Evolutionary conservation across 1,140 invertebrate species (phyloP), one percentile per base, ranked within the genome.

Genomic region (Eumaeus atala): DNA sequence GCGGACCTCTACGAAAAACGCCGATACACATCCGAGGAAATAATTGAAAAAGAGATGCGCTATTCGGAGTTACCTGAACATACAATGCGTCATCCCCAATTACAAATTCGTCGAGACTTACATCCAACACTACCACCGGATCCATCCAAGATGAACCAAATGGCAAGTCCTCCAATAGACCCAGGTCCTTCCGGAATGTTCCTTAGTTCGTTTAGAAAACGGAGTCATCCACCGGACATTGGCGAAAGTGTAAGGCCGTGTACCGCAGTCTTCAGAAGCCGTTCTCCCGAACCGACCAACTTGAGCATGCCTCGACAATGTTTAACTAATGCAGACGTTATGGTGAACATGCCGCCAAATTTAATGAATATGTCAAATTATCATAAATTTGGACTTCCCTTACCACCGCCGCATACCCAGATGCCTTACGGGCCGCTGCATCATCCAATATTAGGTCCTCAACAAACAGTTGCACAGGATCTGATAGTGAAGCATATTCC

Each of bases 21-120:
- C 18, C 85, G 88, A 61, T 89, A 86, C 53, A 89, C 88, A 58
- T 88, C 88, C 9, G 89, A 89, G 4, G 85, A 89, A 71, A 87
- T 88, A 44, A 87, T 89, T 38, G 84, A 89, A 56, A 87, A 89
- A 52, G 87, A 86, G 59, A 78, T 88, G 69, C 78, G 84, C 51
- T 84, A 82, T 56, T 54, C 66, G 18, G 85, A 88, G 11, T 74
- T 83, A 51, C 64, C 77, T 34, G 84, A 78, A 65, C 78, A 56
- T 61, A 83, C 72, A 68, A 72, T 79, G 12, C 68, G 84, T 68
- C 83, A 87, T 73, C 78, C 80, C 12, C 77, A 87, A 58, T 67
- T 94, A 21, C 93, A 94, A 64, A 93, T 94, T 17, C 88, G 93
- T 35, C 87, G 92, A 72, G 93, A 94, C 65, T 79, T 94, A 17